phyloP scores from a whole-genome alignment of 2,888 invertebrate genomes.

The Hirtodrosophila duncani region DNA sequence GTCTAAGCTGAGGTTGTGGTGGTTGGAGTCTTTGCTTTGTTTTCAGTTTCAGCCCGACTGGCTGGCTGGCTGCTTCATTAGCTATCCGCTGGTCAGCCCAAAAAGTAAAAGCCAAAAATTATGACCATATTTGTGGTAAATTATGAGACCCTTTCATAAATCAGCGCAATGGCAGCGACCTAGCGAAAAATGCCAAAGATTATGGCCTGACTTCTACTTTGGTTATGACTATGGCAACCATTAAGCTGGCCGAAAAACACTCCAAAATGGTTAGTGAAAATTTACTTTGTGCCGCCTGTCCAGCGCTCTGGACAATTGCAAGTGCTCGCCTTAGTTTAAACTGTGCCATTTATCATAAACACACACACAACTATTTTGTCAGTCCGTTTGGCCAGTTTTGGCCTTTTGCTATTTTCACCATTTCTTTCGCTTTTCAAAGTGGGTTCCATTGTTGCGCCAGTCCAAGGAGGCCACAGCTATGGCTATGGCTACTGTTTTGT shows the following conservation, averaged over 20 bases:
- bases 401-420: conserved; percentile 46
- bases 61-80: conserved; percentile 53
- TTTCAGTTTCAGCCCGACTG: conserved; percentile 42
- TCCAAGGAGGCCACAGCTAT: conserved; percentile 16
- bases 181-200: conserved; percentile 43
- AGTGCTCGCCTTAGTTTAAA: conserved; percentile 62
- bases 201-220: conserved; percentile 26
- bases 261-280: conserved; percentile 58
- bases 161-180: conserved; percentile 48
- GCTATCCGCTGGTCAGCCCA: conserved; percentile 23
- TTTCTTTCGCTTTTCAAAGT: conserved; percentile 67
- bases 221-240: conserved; percentile 35
- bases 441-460: conserved; percentile 16
- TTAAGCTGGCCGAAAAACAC: conserved; percentile 48
- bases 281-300: conserved; percentile 57
- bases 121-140: conserved; percentile 74
- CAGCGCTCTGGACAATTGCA: conserved; percentile 54
- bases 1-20: background rate
- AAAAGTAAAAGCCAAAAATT: conserved; percentile 70
- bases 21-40: conserved; percentile 1
- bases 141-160: conserved; percentile 74
- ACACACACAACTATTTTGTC: conserved; percentile 55
- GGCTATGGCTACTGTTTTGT: conserved; percentile 57
- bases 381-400: conserved; percentile 41
- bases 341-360: conserved; percentile 74